Evolutionary conservation across 2,797 vertebrate genomes (phyloP), one percentile per base, ranked within the genome.

Genomic region (Diglossa cyanea): DNA sequence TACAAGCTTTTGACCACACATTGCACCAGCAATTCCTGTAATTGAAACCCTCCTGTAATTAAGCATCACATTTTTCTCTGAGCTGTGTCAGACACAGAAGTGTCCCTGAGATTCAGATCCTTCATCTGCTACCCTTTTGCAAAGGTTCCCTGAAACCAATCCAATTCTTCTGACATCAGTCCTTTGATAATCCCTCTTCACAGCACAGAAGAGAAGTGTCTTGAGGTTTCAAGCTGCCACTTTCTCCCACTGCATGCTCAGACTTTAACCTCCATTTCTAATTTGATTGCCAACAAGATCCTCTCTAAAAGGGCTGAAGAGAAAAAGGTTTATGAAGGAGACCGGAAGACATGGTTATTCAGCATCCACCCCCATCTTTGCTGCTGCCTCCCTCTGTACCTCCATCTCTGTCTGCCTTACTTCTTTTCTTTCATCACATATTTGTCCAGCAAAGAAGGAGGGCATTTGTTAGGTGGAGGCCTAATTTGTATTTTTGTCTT

Each of bases 21-120:
- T 65, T 72, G 45, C 5, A 2, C 5, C 57, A 90, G 31, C 67
- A 92, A 75, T 48, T 68, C 14, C 21, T 26, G 25, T 80, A 68
- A 83, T 79, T 72, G 37, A 95, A 95, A 73, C 44, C 11, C 21
- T 73, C 45, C 30, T 62, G 33, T 91, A 88, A 93, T 89, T 88
- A 92, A 95, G 74, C 2, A 11, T 7, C 75, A n/a, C 1, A 2
- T 73, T 81, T 88, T 95, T n/a, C 61, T 91, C 68, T 91, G 48
- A 73, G 45, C 33, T 83, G 16, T 55, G 31, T 66, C 76, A 65
- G n/a, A 53, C 65, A 73, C n/a, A 74, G 40, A 95, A 72, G 14
- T 26, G n/a, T 68, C 86, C 63, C 60, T 57, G 50, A 89, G 47
- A 72, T 51, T 91, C 90, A 87, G 42, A 82, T 62, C 48, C 55